A percentile compares a stretch with the other conserved stretches of the same genome.
These are phyloP conservation scores for Anaspis maculata DNA, from an alignment of 2,888 invertebrate species.

Conservation along the genomic window DNA sequence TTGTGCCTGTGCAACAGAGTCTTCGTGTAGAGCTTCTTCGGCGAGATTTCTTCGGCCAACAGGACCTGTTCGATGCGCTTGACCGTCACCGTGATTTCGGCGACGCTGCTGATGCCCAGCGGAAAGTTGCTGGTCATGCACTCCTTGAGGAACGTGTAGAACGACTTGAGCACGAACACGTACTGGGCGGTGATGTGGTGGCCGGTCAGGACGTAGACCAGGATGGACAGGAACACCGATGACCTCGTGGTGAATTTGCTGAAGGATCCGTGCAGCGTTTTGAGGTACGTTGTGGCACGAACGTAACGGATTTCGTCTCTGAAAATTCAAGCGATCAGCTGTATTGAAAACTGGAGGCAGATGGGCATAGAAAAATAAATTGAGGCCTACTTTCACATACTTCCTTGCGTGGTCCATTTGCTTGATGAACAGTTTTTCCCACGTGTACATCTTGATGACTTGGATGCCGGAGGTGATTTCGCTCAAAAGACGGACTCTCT, in stretches of 20 bases:
- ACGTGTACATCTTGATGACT: constrained; percentile 68
- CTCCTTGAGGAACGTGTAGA: constrained; percentile 73
- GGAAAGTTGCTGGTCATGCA: constrained; percentile 59
- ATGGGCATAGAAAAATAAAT: too few species aligned
- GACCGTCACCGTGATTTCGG: constrained; percentile 57
- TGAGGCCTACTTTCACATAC: background rate
- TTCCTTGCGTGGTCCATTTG: constrained; percentile 1
- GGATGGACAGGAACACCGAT: constrained; percentile 72
- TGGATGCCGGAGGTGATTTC: constrained; percentile 62
- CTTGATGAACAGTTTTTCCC: constrained; percentile 55
- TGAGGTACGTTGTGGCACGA: constrained; percentile 60
- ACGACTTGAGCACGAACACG: constrained; percentile 79
- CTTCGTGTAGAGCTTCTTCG: constrained; percentile 20
- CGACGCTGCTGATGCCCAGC: constrained; percentile 50
- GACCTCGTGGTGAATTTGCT: constrained; percentile 81
- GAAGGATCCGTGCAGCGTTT: constrained; percentile 66
- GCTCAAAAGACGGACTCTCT: constrained; percentile 57
- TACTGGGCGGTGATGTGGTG: constrained; percentile 66
- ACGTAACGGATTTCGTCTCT: constrained; percentile 64
- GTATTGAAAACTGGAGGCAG: too few species aligned
- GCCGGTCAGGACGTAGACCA: constrained; percentile 62
- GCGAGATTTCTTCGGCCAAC: constrained; percentile 38
- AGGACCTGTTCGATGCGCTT: constrained; percentile 51
- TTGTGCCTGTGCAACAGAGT: constrained; percentile 25
- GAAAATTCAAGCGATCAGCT: constrained; percentile 17